Base-by-base conservation (phyloP, 1,140 invertebrate species). In the Drosophila sturtevanti region DNA sequence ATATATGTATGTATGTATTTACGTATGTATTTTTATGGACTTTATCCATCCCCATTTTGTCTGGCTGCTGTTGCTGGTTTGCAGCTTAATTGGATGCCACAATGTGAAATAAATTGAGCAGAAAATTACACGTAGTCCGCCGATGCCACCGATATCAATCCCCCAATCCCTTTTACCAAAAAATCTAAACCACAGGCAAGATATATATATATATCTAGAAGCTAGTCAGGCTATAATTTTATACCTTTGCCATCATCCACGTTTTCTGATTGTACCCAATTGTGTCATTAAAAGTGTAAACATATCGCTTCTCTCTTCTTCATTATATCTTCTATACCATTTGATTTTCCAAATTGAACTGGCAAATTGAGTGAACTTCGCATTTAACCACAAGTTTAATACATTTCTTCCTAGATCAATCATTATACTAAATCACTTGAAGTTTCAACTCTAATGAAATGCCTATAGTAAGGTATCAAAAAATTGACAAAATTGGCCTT, bases 31-130 rank as follows among this genome's bases (percentile, higher is more conserved):
- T 75, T 68, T 62, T 68, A 68, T 63, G 72, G 64, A 72, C 72
- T 56, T 48, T 27, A 34, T 18, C 48, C 27, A 51, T 48, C 41
- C 41, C 61, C 48, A 14, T 31, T 7, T 31, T 67, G 63, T 54
- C 68, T 68, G 75, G 52, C 59, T 16, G 59, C 67, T 75, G 41
- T 18, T 68, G 48, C 78, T 77, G 81, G 84, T 74, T 82, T 87
- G 80, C 89, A 90, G 79, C 90, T 91, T 91, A 91, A 91, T 91
- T 91, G 90, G 85, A 85, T 80, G 80, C 90, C 90, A 80, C 90
- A 91, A 91, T 91, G 90, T 85, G 90, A 80, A 91, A 90, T 91
- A 90, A 91, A 91, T 91, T 91, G 90, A 91, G 90, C 90, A 84
- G 90, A 91, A 91, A 91, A 91, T 91, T 91, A 91, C 41, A 48